These are phyloP conservation scores for Siderastrea siderea DNA, from an alignment of 92 coral and sea anemone genomes.

Conservation along the genomic window DNA sequence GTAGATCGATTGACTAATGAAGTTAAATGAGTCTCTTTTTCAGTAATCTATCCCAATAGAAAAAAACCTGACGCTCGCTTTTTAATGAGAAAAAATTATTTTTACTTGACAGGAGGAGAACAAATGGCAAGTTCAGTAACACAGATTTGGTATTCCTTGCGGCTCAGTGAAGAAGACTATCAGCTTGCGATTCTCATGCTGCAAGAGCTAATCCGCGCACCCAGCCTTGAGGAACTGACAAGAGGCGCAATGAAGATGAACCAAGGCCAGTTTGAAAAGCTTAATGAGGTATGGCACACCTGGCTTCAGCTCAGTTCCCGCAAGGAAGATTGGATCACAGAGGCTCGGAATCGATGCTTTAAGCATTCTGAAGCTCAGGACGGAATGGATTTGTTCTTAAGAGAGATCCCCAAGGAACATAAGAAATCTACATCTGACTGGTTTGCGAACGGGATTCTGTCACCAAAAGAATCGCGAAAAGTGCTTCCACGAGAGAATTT, in stretches of 20 bases:
- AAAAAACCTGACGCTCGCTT: too few relatives aligned
- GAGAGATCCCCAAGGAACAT: slow-evolving; percentile 70
- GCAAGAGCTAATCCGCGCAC: slow-evolving; percentile 43
- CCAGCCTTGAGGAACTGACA: slow-evolving; percentile 65
- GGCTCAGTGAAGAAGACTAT: slow-evolving; percentile 59
- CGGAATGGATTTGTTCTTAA: slow-evolving; percentile 46
- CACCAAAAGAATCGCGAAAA: slow-evolving; percentile 19
- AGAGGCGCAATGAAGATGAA: slow-evolving; percentile 63
- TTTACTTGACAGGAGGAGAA: too few relatives aligned
- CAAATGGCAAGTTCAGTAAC: slow-evolving; percentile 66
- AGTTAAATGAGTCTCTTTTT: too few relatives aligned
- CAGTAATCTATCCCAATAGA: too few relatives aligned
- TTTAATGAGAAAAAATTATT: too few relatives aligned
- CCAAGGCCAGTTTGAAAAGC: slow-evolving; percentile 39
- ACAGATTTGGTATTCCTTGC: slow-evolving; percentile 89
- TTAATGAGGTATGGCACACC: slow-evolving; percentile 69
- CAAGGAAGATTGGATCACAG: slow-evolving; percentile 53
- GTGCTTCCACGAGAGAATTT: slow-evolving; percentile 64
- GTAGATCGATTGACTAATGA: too few relatives aligned
- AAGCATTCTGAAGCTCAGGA: neutral
- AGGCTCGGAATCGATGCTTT: slow-evolving; percentile 46
- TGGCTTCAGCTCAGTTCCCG: slow-evolving; percentile 66
- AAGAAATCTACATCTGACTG: slow-evolving; percentile 70
- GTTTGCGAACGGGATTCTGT: slow-evolving; percentile 76
- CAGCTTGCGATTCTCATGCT: slow-evolving; percentile 49